These are phyloP conservation scores for Diabrotica balteata DNA, from an alignment of 2,888 invertebrate species.

Conservation along the genomic window DNA sequence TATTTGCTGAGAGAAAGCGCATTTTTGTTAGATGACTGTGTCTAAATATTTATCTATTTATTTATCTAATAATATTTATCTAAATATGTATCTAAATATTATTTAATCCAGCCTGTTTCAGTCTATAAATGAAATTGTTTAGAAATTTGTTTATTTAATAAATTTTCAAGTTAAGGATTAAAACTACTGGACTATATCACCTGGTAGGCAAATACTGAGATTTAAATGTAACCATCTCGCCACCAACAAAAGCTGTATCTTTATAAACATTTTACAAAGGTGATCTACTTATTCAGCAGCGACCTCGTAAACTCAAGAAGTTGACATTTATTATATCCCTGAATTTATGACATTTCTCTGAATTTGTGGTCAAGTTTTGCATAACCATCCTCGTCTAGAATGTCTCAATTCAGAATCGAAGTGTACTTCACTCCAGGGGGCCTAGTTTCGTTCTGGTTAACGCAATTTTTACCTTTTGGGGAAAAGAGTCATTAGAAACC, in stretches of 20 bases:
- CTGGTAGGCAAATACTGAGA: slow-evolving; percentile 3
- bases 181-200: too few species aligned
- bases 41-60: too few species aligned
- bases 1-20: too few species aligned
- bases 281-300: slow-evolving; percentile 34
- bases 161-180: too few species aligned
- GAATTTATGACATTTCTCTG: slow-evolving; percentile 46
- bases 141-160: too few species aligned
- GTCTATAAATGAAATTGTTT: too few species aligned
- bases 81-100: too few species aligned
- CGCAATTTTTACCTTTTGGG: slow-evolving; percentile 16
- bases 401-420: slow-evolving; percentile 47
- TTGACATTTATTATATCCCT: slow-evolving; percentile 40
- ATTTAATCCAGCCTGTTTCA: too few species aligned
- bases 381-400: slow-evolving; percentile 44
- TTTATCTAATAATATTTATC: too few species aligned
- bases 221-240: slow-evolving; percentile 5
- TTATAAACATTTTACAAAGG: slow-evolving; percentile 37
- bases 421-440: slow-evolving; percentile 38
- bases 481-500: slow-evolving; percentile 21
- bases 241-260: slow-evolving; percentile 29
- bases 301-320: slow-evolving; percentile 36
- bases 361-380: slow-evolving; percentile 49
- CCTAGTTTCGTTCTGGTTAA: slow-evolving; percentile 40
- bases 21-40: too few species aligned